Base-by-base conservation (phyloP, 2,797 vertebrate genomes). In the Cuniculus paca region DNA sequence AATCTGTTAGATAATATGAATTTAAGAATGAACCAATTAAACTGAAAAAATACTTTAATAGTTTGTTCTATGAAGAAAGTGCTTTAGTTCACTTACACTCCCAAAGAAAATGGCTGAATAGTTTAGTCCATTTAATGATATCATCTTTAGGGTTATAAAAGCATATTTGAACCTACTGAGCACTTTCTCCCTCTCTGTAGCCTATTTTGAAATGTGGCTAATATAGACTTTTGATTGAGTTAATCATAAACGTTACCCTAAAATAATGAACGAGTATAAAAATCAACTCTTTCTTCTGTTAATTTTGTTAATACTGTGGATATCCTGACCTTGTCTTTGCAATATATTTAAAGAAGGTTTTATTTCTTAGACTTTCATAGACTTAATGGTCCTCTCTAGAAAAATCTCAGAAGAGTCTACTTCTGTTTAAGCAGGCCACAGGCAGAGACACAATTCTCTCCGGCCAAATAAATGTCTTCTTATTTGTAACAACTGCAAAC, bases 61-160 rank as follows among this genome's bases (percentile, higher is more conserved):
- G 39, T 85, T 95, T 96, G 74, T 56, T 95, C 90, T 70, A 79
- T 39, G 39, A 91, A 95, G n/a, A 9, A 83, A 90, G 86, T 82
- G 20, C 60, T 90, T 72, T 75, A 83, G 14, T 82, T 92, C 28
- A 24, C 36, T 89, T 54, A 91, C 26, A 83, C 36, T 94, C 36
- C 20, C 17, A 81, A 74, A 81, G 48, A 93, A 93, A 88, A 1
- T 83, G 70, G 85, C 61, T 63, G 14, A 75, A 28, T 61, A 34
- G 81, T 93, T 90, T 24, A 58, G 24, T 26, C 34, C 34, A 68
- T 65, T 87, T 63, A 63, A 88, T 54, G 12, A 95, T 17, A 65
- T 28, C 3, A 93, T 68, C 58, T 34, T 95, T 61, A 84, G 28
- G 12, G 10, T 97, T 85, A 72, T 42, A 74, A 93, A 95, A 91